Percentiles rank a stretch among this genome's conserved stretches.
Conservation (phyloP, 35 echinoderm and acorn worm species). For the Apostichopus californicus region DNA sequence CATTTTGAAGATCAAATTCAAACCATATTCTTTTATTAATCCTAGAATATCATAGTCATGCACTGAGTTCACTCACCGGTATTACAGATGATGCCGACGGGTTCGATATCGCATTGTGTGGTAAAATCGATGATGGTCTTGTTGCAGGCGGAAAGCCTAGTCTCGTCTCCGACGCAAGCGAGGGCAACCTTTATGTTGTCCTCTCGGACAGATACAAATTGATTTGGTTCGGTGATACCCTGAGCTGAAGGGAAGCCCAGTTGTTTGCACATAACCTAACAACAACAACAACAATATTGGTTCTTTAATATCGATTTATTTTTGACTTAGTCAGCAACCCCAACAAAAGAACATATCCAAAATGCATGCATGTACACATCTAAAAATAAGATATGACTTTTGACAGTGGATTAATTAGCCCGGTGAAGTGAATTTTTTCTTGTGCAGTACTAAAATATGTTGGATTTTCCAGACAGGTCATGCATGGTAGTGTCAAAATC, state of each 20-base stretch:
- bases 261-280: slow-evolving; percentile 37
- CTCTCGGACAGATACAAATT: background rate
- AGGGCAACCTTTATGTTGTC: background rate
- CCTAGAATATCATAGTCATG: too few relatives aligned
- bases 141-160: background rate
- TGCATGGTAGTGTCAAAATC: too few relatives aligned
- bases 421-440: too few relatives aligned
- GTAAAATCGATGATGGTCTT: slow-evolving; percentile 1
- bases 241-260: slow-evolving; percentile 37
- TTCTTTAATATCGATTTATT: background rate
- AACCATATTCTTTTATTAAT: too few relatives aligned
- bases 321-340: background rate
- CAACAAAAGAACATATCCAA: background rate
- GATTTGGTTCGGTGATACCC: background rate
- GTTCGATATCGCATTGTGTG: background rate
- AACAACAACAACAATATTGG: background rate
- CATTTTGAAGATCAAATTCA: too few relatives aligned
- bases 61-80: background rate
- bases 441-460: too few relatives aligned
- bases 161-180: slow-evolving; percentile 14
- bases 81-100: slow-evolving; percentile 25
- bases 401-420: too few relatives aligned
- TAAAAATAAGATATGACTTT: too few relatives aligned
- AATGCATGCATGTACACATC: background rate
- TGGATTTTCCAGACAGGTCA: too few relatives aligned